Conservation (phyloP, 2,888 invertebrate species). For the Carabus problematicus region DNA sequence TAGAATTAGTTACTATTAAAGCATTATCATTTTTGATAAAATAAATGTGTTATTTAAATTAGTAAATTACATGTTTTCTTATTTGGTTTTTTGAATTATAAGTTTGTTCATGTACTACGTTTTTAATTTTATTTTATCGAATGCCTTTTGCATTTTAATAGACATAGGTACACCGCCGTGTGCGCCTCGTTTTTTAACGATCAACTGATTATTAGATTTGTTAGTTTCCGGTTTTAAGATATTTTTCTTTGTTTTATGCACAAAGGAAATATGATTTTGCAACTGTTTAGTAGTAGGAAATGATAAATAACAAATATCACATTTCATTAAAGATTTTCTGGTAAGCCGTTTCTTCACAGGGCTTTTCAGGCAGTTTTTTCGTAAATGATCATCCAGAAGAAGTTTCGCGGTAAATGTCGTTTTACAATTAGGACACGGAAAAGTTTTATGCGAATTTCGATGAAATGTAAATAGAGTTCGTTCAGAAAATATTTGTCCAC, state of each 20-base stretch:
- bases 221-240: conserved; percentile 1
- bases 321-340: conserved; percentile 16
- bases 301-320: conserved; percentile 21
- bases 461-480: conserved; percentile 49
- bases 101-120: conserved; percentile 15
- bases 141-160: conserved; percentile 48
- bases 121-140: conserved; percentile 41
- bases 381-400: conserved; percentile 53
- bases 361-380: conserved; percentile 54
- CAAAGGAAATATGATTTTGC: conserved; percentile 23
- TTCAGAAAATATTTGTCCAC: conserved; percentile 52
- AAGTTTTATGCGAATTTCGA: conserved; percentile 51
- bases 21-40: too few relatives aligned
- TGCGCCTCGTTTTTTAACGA: conserved; percentile 35
- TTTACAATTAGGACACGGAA: conserved; percentile 52
- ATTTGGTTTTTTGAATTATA: too few relatives aligned
- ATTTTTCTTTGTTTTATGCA: conserved; percentile 20
- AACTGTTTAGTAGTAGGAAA: conserved; percentile 26
- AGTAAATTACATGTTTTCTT: too few relatives aligned
- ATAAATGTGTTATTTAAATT: too few relatives aligned
- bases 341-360: conserved; percentile 2
- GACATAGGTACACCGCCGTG: conserved; percentile 52
- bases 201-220: background rate
- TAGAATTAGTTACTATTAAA: too few relatives aligned
- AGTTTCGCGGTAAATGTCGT: conserved; percentile 52